Base-by-base conservation (phyloP, 1,140 invertebrate genomes). In the Papilio machaon region DNA sequence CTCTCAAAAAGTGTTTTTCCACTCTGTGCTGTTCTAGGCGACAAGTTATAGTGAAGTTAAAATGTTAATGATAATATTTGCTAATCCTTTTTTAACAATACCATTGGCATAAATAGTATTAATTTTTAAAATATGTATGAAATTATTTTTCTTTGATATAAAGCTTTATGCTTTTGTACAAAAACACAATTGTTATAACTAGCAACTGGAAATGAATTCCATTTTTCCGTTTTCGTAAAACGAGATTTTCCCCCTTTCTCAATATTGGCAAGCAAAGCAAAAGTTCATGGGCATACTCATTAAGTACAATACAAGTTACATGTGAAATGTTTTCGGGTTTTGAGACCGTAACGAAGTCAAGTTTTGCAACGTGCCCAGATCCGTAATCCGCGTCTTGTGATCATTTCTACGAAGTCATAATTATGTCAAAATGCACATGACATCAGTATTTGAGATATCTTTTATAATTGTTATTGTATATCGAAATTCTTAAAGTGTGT, bases 331-430 rank as follows among this genome's bases (percentile, higher is more conserved):
- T 89, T 86, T 54, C 80, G 67, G 79, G 74, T 90, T 87, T 90
- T 90, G 88, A 91, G 89, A 91, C 86, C 90, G 88, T 91, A 85
- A 90, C 90, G 84, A 82, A 84, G 82, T 70, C 82, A 84, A 85
- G 84, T 91, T 87, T 88, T 86, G 88, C 84, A 90, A 90, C 84
- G 60, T 47, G 74, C 80, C 38, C 83, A 85, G 81, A 85, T 46
- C 52, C 35, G 79, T 46, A 84, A 70, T 85, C 82, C 82, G 85
- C 82, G 81, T 64, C 70, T 82, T 82, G 83, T 83, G 82, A 86
- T 86, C 86, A 86, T 81, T 64, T 58, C 58, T 43, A 79, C 76
- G 5, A 35, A 79, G 10, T 49, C 6, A 47, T 64, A 67, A 67
- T 35, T 67, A 35, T 3, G 30, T 35, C 10, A 13, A 64, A 23